phyloP scores from a whole-genome alignment of 2,113 vertebrate species.

The Perognathus longimembris region DNA sequence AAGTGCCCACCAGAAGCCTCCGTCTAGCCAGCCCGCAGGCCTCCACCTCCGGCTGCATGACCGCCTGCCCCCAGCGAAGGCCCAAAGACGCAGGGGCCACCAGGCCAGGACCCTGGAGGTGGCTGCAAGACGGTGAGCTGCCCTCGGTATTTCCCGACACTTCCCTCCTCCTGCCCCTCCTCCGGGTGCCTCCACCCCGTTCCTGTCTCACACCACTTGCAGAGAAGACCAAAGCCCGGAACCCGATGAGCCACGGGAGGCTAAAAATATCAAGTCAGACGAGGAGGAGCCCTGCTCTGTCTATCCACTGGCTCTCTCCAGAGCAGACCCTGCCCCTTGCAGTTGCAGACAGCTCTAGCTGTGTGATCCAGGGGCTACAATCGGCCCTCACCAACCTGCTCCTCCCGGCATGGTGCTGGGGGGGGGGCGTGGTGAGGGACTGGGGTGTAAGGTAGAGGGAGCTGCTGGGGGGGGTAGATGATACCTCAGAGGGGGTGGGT shows the following conservation, averaged over 20 bases:
- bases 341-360: rapidly evolving
- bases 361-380: no score
- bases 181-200: background rate
- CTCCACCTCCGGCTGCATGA: background rate
- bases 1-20: background rate
- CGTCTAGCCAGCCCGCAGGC: background rate
- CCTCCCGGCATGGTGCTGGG: background rate
- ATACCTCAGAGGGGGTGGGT: background rate
- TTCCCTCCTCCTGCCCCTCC: background rate
- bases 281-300: rapidly evolving
- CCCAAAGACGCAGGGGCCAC: background rate
- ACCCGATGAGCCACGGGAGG: background rate
- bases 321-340: rapidly evolving
- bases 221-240: background rate
- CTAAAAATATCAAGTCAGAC: background rate
- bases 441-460: no score
- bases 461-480: background rate
- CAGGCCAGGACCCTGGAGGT: conserved; percentile 16
- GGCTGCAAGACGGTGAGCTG: conserved; percentile 60
- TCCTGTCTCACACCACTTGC: rapidly evolving
- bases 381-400: background rate
- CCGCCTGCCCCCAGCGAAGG: conserved; percentile 19
- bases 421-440: background rate
- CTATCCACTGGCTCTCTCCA: background rate
- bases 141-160: rapidly evolving